Base-by-base conservation (phyloP, 1,140 invertebrate species). In the Tribolium castaneum region DNA sequence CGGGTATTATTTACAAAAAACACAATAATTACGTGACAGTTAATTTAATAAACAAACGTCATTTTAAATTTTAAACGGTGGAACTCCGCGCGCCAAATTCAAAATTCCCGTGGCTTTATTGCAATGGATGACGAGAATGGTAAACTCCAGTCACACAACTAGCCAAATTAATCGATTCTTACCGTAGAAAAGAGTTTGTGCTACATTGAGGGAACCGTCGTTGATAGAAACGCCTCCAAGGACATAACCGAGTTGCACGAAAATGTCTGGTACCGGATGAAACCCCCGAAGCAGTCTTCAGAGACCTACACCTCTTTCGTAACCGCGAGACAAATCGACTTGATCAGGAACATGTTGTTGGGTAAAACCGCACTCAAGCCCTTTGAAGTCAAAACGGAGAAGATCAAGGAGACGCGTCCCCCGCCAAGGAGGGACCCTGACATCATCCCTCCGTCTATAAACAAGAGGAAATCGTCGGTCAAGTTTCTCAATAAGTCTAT, bases 241-340 rank as follows among this genome's bases (percentile, higher is more conserved):
- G 54, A 75, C 7, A 35, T 59, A 22, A 56, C 25, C 25, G 73
- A 75, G 39, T 16, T 75, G 52, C 35, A 45, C n/a, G 73, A 75
- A 75, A 75, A 75, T 45, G 73, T 75, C 1, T 75, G 73, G 73
- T 75, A 39, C 35, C n/a, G 54, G 19, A 45, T 59, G 54, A 75
- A 59, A 39, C 73, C 73, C 12, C 73, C 73, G 1, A 75, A 39
- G 7, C 14, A 35, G 10, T 59, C 34, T 19, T 14, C 13, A 9
- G n/a, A 34, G 14, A 19, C 35, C 3, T 56, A 35, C n/a, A 10
- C 13, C 7, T 49, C 73, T 4, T 56, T 56, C 9, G 54, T 75
- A 35, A 14, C 73, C 1, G 73, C 73, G 0, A 56, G 73, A 75
- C 73, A 75, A 22, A 19, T 72, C 4, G 45, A 72, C 49, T 51